Base-by-base conservation (phyloP, 2,888 invertebrate genomes). In the Branchellion lobata region DNA sequence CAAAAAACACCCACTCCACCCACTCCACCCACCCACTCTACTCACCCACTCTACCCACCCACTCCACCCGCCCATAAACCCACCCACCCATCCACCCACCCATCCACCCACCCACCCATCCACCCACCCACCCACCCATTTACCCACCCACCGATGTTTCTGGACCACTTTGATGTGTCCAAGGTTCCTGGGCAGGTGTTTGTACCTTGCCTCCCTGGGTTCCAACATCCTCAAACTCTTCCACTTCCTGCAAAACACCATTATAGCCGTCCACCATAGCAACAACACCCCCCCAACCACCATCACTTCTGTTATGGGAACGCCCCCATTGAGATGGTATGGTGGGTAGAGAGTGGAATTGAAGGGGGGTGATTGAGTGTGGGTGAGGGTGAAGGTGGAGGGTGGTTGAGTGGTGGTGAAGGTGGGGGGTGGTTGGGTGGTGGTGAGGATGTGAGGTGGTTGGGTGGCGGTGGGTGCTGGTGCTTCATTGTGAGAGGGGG, bases 181-280 rank as follows among this genome's bases (percentile, higher is more conserved):
- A 51, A 86, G 82, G 82, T 86, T 86, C 81, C 86, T 86, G 5
- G 86, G 86, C 34, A 71, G 82, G 82, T 86, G 86, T 82, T 61
- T 47, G 80, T 84, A 86, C 5, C 86, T 81, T 0, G 84, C 84
- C 78, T 86, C 86, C 78, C 84, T 81, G 0, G 86, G 86, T 81
- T 86, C 85, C 51, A 86, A 81, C 71, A 87, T 86, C 5, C 87
- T 84, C 53, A 87, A 85, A 73, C 84, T 85, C 79, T 85, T 85
- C 87, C 87, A 87, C 81, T 86, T 85, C 81, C 84, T 84, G n/a
- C 86, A 82, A 81, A 87, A 87, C 8, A 86, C 82, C 61, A 84
- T 83, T 80, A 87, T 84, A 21, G 86, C 86, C 57, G 85, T 82
- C 27, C 84, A 79, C 87, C 87, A 87, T 68, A 86, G 83, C 34